phyloP scores from a whole-genome alignment of 2,797 vertebrate species.

The Apogon talboti region DNA sequence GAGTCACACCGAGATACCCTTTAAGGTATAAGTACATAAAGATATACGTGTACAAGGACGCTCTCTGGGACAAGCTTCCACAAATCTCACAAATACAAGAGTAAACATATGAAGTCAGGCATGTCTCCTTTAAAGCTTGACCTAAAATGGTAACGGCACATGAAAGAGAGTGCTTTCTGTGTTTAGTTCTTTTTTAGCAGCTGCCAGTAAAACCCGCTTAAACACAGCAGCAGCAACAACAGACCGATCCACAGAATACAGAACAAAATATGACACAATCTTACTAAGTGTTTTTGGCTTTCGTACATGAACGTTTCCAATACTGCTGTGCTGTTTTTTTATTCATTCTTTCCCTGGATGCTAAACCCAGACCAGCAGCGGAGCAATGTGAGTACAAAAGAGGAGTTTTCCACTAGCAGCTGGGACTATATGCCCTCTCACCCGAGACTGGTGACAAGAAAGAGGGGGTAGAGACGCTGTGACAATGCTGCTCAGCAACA shows the following conservation, averaged over 20 bases:
- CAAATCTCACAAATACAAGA: constrained; percentile 54
- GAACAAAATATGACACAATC: constrained; percentile 47
- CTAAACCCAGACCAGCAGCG: constrained; percentile 1
- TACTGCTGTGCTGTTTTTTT: constrained; percentile 25
- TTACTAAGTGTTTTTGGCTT: constrained; percentile 23
- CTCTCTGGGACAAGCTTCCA: constrained; percentile 7
- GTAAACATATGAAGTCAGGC: constrained; percentile 60
- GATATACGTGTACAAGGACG: constrained; percentile 39
- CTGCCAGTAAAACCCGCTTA: constrained; percentile 61
- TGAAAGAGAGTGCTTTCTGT: constrained; percentile 59
- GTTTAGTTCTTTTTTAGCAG: constrained; percentile 66
- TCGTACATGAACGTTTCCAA: constrained; percentile 7
- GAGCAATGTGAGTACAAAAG: constrained; percentile 64
- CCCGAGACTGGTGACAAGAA: constrained; percentile 48
- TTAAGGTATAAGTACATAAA: constrained; percentile 46
- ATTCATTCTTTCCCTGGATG: constrained; percentile 8
- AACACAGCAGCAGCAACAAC: constrained; percentile 38
- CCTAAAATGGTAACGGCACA: constrained; percentile 81
- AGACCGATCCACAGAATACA: constrained; percentile 32
- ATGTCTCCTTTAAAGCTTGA: constrained; percentile 62
- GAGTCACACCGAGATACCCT: constrained; percentile 53
- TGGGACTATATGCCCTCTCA: constrained; percentile 71
- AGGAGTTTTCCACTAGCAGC: constrained; percentile 73
- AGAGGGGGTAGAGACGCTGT: constrained; percentile 64
- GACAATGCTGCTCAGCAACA: constrained; percentile 70